phyloP scores from a whole-genome alignment of 2,797 vertebrate species.

The Rhabdophis nuchalis region DNA sequence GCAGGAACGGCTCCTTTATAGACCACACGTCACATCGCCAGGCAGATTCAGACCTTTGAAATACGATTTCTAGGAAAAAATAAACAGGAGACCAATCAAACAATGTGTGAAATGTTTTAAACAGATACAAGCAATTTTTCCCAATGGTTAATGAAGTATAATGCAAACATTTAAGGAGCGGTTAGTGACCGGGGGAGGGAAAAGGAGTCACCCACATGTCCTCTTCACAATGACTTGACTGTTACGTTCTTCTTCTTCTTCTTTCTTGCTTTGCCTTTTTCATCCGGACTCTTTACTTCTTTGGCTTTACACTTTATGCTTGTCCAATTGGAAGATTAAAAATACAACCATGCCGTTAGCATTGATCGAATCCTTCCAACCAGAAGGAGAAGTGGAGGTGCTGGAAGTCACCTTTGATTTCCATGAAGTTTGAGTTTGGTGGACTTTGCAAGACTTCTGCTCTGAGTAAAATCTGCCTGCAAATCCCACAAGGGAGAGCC shows the following conservation, averaged over 20 bases:
- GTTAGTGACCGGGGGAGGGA: neutral
- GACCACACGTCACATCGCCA: neutral
- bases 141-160: neutral
- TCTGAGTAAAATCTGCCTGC: neutral
- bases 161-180: neutral
- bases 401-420: neutral
- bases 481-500: neutral
- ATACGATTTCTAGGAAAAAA: neutral
- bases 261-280: neutral
- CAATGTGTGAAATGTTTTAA: neutral
- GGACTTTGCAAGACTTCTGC: neutral
- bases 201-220: neutral
- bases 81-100: neutral
- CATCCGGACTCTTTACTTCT: neutral
- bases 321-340: neutral
- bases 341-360: neutral
- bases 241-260: neutral
- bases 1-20: neutral
- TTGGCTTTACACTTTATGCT: neutral
- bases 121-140: neutral
- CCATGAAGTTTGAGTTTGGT: neutral
- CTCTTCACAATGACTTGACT: neutral
- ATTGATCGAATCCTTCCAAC: neutral
- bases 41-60: neutral
- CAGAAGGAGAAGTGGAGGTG: neutral